Evolutionary conservation across 2,113 vertebrate species (phyloP).

Genomic region (Nanger granti): DNA sequence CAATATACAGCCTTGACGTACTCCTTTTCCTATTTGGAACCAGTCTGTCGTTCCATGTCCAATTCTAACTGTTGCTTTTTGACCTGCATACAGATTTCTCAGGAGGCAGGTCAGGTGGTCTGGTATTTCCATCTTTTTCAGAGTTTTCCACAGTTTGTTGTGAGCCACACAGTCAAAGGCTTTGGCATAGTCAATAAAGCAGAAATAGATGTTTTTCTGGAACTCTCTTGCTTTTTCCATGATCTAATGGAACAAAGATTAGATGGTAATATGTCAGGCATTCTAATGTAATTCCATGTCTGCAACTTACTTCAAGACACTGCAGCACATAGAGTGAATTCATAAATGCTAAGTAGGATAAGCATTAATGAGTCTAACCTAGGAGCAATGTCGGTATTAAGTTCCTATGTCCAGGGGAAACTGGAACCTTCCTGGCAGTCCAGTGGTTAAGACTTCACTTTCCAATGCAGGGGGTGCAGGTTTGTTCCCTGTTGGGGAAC

Average conservation of each 20-base stretch:
- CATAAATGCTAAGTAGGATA: background rate
- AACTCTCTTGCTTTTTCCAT: background rate
- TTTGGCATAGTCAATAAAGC: background rate
- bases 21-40: too few relatives aligned
- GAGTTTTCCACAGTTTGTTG: background rate
- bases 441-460: background rate
- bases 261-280: background rate
- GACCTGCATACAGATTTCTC: background rate
- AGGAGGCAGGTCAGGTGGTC: background rate
- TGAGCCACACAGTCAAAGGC: background rate
- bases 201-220: background rate
- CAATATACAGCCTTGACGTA: too few relatives aligned
- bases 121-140: background rate
- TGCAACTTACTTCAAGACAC: background rate
- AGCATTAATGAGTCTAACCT: background rate
- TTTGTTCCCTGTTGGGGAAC: background rate
- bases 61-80: background rate
- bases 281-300: too few relatives aligned
- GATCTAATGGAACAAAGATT: background rate
- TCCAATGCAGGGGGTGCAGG: background rate
- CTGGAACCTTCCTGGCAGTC: background rate
- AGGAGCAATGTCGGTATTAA: background rate
- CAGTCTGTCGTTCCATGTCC: too few relatives aligned
- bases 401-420: rapidly evolving
- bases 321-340: background rate